Evolutionary conservation across 2,888 invertebrate genomes (phyloP).

Genomic region (Volucella bombylans): DNA sequence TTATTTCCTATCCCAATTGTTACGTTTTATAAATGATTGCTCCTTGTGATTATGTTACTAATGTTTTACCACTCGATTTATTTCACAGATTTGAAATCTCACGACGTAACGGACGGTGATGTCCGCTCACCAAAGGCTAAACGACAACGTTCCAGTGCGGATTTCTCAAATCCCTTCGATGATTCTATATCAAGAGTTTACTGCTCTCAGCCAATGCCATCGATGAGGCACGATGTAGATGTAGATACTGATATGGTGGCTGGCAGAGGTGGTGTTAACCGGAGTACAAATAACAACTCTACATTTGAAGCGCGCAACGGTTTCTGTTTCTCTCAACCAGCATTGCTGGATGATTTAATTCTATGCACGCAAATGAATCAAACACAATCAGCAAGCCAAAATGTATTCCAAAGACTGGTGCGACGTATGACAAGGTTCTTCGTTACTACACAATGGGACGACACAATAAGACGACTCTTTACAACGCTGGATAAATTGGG

Average conservation of each 20-base stretch:
- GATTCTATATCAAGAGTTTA: slow-evolving; percentile 82
- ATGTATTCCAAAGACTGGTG: slow-evolving; percentile 90
- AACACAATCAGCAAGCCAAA: slow-evolving; percentile 83
- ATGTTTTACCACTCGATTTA: slow-evolving; percentile 5
- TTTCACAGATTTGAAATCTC: slow-evolving; percentile 79
- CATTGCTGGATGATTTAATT: slow-evolving; percentile 90
- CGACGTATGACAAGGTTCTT: slow-evolving; percentile 97
- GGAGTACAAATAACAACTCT: slow-evolving; percentile 76
- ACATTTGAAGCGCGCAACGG: slow-evolving; percentile 83
- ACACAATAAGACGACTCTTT: slow-evolving; percentile 86
- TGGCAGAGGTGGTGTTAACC: slow-evolving; percentile 37
- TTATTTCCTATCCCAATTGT: background rate
- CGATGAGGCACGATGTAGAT: slow-evolving; percentile 75
- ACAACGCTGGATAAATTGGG: slow-evolving; percentile 86
- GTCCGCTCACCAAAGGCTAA: slow-evolving; percentile 81
- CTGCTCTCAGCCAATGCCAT: slow-evolving; percentile 82
- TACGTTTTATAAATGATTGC: background rate
- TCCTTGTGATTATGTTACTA: background rate
- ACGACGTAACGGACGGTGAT: slow-evolving; percentile 80
- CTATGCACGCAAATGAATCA: slow-evolving; percentile 87
- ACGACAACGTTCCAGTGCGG: slow-evolving; percentile 80
- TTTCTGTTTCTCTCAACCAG: slow-evolving; percentile 94
- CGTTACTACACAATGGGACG: slow-evolving; percentile 87
- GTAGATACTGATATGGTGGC: slow-evolving; percentile 45
- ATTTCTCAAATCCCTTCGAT: slow-evolving; percentile 78